Evolutionary conservation across 2,888 invertebrate species (phyloP).

Genomic region (Barypeithes pellucidus): DNA sequence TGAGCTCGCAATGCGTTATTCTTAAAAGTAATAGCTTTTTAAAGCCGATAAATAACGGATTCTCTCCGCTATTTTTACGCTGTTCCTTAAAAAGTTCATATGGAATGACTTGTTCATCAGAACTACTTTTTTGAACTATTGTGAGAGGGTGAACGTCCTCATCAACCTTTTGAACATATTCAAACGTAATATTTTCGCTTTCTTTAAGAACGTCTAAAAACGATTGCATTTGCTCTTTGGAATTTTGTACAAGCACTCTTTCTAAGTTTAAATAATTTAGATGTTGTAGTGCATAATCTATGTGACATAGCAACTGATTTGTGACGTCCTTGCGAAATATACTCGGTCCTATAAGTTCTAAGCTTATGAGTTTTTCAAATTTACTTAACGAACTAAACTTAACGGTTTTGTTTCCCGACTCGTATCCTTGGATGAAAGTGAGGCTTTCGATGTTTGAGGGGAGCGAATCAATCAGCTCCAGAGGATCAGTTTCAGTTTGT

Average conservation of each 20-base stretch:
- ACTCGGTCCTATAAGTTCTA: slow-evolving; percentile 76
- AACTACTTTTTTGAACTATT: slow-evolving; percentile 65
- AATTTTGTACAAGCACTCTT: slow-evolving; percentile 65
- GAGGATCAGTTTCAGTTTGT: slow-evolving; percentile 70
- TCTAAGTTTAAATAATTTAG: slow-evolving; percentile 75
- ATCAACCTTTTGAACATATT: slow-evolving; percentile 66
- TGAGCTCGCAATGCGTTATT: slow-evolving; percentile 76
- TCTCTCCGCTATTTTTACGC: slow-evolving; percentile 69
- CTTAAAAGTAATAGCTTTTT: slow-evolving; percentile 74
- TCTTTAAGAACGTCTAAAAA: slow-evolving; percentile 69
- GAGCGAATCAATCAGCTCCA: slow-evolving; percentile 68
- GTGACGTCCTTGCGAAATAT: slow-evolving; percentile 61
- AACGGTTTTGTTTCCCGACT: slow-evolving; percentile 70
- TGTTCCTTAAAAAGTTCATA: slow-evolving; percentile 77
- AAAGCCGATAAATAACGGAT: slow-evolving; percentile 72
- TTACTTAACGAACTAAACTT: slow-evolving; percentile 70
- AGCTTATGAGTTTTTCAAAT: slow-evolving; percentile 73
- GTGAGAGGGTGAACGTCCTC: slow-evolving; percentile 64
- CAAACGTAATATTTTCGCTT: slow-evolving; percentile 65
- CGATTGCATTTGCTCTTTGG: slow-evolving; percentile 66
- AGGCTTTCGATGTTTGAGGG: slow-evolving; percentile 74
- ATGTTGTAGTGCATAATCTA: slow-evolving; percentile 71
- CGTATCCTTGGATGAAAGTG: slow-evolving; percentile 75
- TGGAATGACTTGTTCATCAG: slow-evolving; percentile 74
- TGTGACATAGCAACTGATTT: slow-evolving; percentile 69